Conservation (phyloP, 2,888 invertebrate genomes). For the Heterodera filipjevi region DNA sequence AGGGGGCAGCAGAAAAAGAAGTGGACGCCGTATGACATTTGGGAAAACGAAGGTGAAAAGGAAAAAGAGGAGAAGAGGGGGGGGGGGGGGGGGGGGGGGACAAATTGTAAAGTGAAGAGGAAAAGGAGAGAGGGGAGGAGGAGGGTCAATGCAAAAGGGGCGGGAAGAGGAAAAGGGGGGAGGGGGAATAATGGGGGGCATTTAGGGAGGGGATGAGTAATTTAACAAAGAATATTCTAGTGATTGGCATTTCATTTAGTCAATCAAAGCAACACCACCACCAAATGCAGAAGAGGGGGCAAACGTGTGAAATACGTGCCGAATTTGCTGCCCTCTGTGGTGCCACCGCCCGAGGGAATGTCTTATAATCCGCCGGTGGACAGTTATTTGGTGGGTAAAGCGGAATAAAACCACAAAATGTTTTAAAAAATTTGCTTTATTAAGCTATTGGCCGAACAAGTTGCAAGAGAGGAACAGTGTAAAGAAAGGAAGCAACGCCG, state of each 20-base stretch:
- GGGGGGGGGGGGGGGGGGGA: not conserved
- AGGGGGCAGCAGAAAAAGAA: not conserved
- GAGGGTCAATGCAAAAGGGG: too few species aligned
- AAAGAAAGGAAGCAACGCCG: conserved; percentile 18
- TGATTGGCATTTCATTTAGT: not conserved
- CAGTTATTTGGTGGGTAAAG: conserved; percentile 45
- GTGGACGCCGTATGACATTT: conserved; percentile 12
- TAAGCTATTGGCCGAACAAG: conserved; percentile 42
- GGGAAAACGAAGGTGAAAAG: not conserved
- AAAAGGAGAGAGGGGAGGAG: too few species aligned
- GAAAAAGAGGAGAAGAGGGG: not conserved
- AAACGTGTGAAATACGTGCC: conserved; percentile 38
- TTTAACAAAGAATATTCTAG: not conserved
- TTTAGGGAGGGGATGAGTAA: not conserved
- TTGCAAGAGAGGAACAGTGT: conserved; percentile 46
- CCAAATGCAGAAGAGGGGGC: not conserved
- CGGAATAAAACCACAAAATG: not conserved
- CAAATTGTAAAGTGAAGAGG: not conserved
- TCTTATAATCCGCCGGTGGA: conserved; percentile 51
- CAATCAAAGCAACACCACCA: not conserved
- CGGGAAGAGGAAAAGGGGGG: not conserved
- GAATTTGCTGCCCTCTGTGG: conserved; percentile 47
- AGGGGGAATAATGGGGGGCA: not conserved
- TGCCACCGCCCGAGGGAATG: conserved; percentile 47
- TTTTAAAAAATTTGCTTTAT: not conserved